A percentile compares a stretch with the other conserved stretches of the same genome.
Evolutionary conservation across 2,113 vertebrate species (phyloP).

Genomic region (Sylvietta virens): DNA sequence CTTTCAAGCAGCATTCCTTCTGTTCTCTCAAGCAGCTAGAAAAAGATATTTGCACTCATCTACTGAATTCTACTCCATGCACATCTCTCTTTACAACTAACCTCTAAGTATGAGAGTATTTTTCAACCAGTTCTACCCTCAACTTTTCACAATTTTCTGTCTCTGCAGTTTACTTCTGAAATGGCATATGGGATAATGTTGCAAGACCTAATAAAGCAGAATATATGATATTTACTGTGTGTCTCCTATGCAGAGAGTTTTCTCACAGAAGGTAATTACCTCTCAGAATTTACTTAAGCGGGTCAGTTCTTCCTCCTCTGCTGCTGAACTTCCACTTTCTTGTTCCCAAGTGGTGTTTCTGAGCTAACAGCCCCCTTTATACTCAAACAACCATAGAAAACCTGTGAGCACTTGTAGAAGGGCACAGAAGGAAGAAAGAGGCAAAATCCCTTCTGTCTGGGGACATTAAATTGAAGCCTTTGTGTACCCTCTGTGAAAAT

Average conservation of each 20-base stretch:
- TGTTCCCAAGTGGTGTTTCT: not conserved
- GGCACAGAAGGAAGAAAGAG: not conserved
- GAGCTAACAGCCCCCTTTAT: not conserved
- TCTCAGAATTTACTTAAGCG: not conserved
- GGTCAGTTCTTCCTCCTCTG: not conserved
- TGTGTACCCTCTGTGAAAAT: not conserved
- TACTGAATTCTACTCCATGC: not conserved
- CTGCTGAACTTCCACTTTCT: not conserved
- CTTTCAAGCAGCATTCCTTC: not conserved
- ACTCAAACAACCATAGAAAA: not conserved
- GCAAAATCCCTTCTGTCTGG: not conserved
- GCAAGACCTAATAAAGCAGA: not conserved
- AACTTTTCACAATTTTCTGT: not conserved
- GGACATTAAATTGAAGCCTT: not conserved
- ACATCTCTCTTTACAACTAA: not conserved
- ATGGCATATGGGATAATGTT: not conserved
- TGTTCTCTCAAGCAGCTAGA: not conserved
- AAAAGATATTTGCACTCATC: not conserved
- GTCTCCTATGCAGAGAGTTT: not conserved
- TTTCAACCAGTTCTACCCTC: not conserved
- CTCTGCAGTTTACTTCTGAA: not conserved
- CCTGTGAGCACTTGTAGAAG: not conserved
- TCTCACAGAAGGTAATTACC: not conserved
- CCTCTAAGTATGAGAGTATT: not conserved
- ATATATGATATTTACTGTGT: not conserved